phyloP scores from a whole-genome alignment of 2,888 invertebrate species.

The Eretmocerus hayati region DNA sequence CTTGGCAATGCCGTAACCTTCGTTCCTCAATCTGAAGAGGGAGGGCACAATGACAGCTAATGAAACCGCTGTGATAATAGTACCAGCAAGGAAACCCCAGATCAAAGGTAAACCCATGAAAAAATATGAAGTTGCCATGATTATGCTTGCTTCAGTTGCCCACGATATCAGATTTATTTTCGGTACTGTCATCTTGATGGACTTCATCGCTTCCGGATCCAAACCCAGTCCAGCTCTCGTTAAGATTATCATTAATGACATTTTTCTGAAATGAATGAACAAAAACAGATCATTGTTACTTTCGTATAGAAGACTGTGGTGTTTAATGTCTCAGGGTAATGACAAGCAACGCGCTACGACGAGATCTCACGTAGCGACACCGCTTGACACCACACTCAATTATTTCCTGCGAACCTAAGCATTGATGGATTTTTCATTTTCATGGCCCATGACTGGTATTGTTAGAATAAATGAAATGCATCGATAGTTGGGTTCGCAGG shows the following conservation, averaged over 20 bases:
- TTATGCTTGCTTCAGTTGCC: constrained; percentile 67
- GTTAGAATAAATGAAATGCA: too few species aligned
- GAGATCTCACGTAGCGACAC: too few species aligned
- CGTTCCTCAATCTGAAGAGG: constrained; percentile 73
- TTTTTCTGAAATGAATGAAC: constrained; percentile 61
- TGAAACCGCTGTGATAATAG: constrained; percentile 85
- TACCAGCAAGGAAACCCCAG: constrained; percentile 77
- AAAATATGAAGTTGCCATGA: constrained; percentile 64
- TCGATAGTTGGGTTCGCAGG: too few species aligned
- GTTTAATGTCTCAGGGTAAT: too few species aligned
- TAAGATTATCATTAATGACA: constrained; percentile 86
- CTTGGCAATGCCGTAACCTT: constrained; percentile 87
- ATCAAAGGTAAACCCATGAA: constrained; percentile 77
- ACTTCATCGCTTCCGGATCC: constrained; percentile 78
- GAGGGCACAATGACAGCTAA: constrained; percentile 97
- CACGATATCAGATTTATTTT: constrained; percentile 84
- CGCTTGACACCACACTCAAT: too few species aligned
- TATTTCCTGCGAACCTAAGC: too few species aligned
- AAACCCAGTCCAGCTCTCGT: constrained; percentile 89
- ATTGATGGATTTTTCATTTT: too few species aligned
- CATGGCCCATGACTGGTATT: too few species aligned
- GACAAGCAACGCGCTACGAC: too few species aligned
- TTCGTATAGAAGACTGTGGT: too few species aligned
- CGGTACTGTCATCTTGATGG: constrained; percentile 73
- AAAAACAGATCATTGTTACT: too few species aligned